Evolutionary conservation across 2,797 vertebrate species (phyloP).

Genomic region (Eurystomus glaucurus): DNA sequence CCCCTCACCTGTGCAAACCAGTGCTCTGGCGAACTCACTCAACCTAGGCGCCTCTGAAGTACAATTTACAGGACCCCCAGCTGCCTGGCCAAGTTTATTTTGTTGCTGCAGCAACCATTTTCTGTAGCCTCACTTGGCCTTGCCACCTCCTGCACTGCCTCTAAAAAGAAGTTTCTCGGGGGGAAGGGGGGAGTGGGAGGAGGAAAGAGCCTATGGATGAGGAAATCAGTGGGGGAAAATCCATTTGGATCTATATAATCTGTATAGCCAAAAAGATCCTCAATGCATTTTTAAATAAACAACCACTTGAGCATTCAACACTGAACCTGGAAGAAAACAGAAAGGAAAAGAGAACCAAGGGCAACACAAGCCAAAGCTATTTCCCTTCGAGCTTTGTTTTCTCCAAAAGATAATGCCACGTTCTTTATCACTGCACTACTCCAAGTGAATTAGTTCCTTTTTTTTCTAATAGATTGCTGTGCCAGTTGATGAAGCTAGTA

Average conservation of each 20-base stretch:
- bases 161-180: neutral
- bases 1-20: neutral
- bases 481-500: neutral
- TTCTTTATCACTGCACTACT: neutral
- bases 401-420: neutral
- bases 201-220: neutral
- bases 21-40: neutral
- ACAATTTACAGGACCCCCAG: neutral
- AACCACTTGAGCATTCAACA: neutral
- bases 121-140: neutral
- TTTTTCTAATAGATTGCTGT: neutral
- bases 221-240: neutral
- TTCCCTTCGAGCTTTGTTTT: neutral
- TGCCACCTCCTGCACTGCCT: neutral
- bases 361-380: neutral
- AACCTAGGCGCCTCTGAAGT: neutral
- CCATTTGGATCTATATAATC: constrained; percentile 3
- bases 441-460: neutral
- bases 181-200: neutral
- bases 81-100: neutral
- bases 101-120: neutral
- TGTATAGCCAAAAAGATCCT: neutral
- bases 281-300: neutral
- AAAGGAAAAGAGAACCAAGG: neutral
- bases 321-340: neutral